Evolutionary conservation across 1,140 invertebrate species (phyloP), one percentile per base, ranked within the genome.

Genomic region (Eurosta solidaginis): DNA sequence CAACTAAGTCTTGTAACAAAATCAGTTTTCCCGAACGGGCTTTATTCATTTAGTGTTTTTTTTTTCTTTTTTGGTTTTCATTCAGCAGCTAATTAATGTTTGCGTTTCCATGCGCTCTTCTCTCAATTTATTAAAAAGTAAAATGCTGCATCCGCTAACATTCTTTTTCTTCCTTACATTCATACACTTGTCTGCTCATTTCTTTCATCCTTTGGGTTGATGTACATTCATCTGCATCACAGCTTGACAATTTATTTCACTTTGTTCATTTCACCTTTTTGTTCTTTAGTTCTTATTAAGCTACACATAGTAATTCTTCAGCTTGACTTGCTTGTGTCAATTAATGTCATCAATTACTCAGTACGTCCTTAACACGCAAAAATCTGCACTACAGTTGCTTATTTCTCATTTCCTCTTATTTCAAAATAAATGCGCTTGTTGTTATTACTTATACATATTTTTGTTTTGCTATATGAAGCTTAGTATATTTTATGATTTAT

Each of bases 51-150:
- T n/a, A n/a, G n/a, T n/a, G n/a, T n/a, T n/a, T n/a, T n/a, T n/a
- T n/a, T n/a, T n/a, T 29, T 68, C 36, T 68, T 40, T 68, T 68
- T 68, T 68, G 59, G 22, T 33, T 40, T 29, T 68, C 59, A 68
- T 68, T 68, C 59, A 68, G 59, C 59, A 68, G 59, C 59, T 68
- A 68, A 68, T 68, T 68, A 68, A 68, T 68, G 59, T 68, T 68
- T 68, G 59, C 59, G 59, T 33, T 68, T 68, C 33, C 59, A 22
- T 68, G 59, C 59, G 33, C 40, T 68, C n/a, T 59, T 33, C n/a
- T 20, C 33, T 68, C 59, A n/a, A n/a, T n/a, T n/a, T 33, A 68
- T 40, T 33, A 36, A 68, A 68, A 68, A 33, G 33, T 33, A 68
- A 68, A 52, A 33, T n/a, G 59, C 33, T 40, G 40, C 59, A 29